Percentiles rank a stretch among this genome's conserved stretches.
Evolutionary conservation across 2,888 invertebrate species (phyloP).

Genomic region (Cheilosia pagana): DNA sequence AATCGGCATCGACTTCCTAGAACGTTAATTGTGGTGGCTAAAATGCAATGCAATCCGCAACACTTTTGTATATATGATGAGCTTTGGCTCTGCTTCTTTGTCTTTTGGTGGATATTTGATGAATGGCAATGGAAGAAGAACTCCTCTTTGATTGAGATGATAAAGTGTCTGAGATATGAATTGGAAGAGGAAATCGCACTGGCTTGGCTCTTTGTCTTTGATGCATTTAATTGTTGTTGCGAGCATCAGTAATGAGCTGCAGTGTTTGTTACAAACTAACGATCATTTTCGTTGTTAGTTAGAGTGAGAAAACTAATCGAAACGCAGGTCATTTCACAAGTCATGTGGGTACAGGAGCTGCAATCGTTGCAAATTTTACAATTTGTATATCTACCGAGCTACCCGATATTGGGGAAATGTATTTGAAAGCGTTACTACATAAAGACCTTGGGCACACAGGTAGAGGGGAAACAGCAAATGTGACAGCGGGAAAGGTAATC

Average conservation of each 20-base stretch:
- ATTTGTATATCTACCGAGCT: too few species aligned
- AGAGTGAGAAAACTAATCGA: too few species aligned
- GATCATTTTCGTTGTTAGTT: not conserved
- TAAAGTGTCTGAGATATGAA: conserved; percentile 55
- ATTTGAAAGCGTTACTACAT: too few species aligned
- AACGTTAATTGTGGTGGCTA: conserved; percentile 71
- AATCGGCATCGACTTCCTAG: conserved; percentile 68
- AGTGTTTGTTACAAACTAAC: not conserved
- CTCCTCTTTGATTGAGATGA: conserved; percentile 60
- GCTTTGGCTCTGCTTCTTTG: conserved; percentile 67
- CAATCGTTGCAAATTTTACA: too few species aligned
- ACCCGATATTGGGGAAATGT: too few species aligned
- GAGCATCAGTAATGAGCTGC: conserved; percentile 1
- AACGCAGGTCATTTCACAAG: too few species aligned
- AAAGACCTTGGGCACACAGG: too few species aligned
- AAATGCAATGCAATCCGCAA: conserved; percentile 67
- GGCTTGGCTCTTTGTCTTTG: conserved; percentile 7
- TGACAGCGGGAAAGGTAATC: too few species aligned
- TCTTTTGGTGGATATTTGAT: conserved; percentile 38
- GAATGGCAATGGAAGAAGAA: conserved; percentile 31
- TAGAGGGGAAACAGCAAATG: too few species aligned
- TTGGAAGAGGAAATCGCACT: conserved; percentile 14
- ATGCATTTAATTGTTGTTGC: conserved; percentile 25
- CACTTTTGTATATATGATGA: conserved; percentile 68
- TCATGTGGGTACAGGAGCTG: too few species aligned